Evolutionary conservation across 2,888 invertebrate genomes (phyloP).

Genomic region (Stictocephala bisonia): DNA sequence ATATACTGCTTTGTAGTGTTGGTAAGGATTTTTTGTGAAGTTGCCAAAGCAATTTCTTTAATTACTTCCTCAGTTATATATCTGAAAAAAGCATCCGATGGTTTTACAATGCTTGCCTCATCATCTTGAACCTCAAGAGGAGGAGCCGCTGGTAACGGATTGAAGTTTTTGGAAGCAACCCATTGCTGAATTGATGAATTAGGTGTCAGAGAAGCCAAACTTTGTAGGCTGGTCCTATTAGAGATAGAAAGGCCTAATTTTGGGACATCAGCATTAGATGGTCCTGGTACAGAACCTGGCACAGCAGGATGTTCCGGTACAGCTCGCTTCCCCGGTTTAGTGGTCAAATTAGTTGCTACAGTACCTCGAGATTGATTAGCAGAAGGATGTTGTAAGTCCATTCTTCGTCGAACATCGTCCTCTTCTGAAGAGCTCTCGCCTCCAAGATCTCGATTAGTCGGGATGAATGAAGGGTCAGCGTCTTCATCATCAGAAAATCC

Average conservation of each 20-base stretch:
- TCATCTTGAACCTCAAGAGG: neutral
- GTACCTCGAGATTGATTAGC: neutral
- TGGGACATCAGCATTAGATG: too few species aligned
- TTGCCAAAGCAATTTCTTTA: slow-evolving; percentile 20
- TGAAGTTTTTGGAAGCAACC: neutral
- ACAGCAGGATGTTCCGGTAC: too few species aligned
- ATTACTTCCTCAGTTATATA: slow-evolving; percentile 21
- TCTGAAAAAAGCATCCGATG: slow-evolving; percentile 6
- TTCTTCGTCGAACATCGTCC: too few species aligned
- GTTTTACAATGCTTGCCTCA: neutral
- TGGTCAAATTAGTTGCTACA: too few species aligned
- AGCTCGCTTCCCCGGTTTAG: too few species aligned
- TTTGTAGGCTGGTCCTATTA: too few species aligned
- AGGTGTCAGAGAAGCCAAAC: too few species aligned
- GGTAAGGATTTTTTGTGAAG: slow-evolving; percentile 6
- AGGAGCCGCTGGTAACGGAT: slow-evolving; percentile 19
- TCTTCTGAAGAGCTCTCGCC: slow-evolving; percentile 1
- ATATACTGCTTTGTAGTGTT: slow-evolving; percentile 4
- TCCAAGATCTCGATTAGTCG: slow-evolving; percentile 5
- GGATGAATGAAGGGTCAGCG: slow-evolving; percentile 6
- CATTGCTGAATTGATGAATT: too few species aligned
- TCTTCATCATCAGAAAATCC: slow-evolving; percentile 10
- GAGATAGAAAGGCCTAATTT: too few species aligned
- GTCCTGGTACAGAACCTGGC: too few species aligned
- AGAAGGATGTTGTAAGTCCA: too few species aligned